Evolutionary conservation across 2,797 vertebrate genomes (phyloP).

Genomic region (Sebastes variabilis): DNA sequence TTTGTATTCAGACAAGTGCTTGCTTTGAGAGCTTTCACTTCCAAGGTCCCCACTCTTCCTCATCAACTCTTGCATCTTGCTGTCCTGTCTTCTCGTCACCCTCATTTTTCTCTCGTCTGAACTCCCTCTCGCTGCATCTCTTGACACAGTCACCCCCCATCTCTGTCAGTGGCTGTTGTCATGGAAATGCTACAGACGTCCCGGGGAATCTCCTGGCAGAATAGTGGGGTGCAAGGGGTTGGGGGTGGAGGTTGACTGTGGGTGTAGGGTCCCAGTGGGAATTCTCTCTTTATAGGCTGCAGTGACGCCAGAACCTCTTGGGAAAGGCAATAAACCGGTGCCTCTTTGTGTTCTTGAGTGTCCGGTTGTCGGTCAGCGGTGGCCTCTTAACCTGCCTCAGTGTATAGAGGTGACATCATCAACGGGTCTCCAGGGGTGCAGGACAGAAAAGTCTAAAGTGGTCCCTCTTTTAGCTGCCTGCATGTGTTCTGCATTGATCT

Average conservation of each 20-base stretch:
- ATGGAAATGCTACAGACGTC: slow-evolving; percentile 77
- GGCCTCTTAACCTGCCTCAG: slow-evolving; percentile 73
- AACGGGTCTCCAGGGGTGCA: slow-evolving; percentile 55
- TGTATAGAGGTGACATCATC: slow-evolving; percentile 73
- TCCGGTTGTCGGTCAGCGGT: slow-evolving; percentile 71
- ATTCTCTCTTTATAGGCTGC: slow-evolving; percentile 79
- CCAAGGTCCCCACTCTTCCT: slow-evolving; percentile 26
- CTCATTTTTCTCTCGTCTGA: slow-evolving; percentile 26
- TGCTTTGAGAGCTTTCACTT: slow-evolving; percentile 17
- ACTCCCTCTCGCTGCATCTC: slow-evolving; percentile 52
- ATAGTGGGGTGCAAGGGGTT: slow-evolving; percentile 68
- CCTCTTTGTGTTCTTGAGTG: slow-evolving; percentile 77
- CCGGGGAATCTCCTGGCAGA: slow-evolving; percentile 77
- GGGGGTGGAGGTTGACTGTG: slow-evolving; percentile 64
- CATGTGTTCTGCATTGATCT: slow-evolving; percentile 34
- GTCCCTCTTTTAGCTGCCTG: slow-evolving; percentile 34
- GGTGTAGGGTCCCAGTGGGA: slow-evolving; percentile 81
- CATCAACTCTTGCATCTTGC: slow-evolving; percentile 37
- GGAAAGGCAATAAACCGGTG: slow-evolving; percentile 84
- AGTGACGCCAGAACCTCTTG: slow-evolving; percentile 83
- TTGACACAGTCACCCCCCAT: slow-evolving; percentile 65
- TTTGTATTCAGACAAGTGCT: too few relatives aligned
- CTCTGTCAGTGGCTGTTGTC: slow-evolving; percentile 73
- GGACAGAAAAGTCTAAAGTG: slow-evolving; percentile 41
- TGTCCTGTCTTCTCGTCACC: slow-evolving; percentile 53